Percentiles rank a stretch among this genome's conserved stretches.
phyloP scores from a whole-genome alignment of 2,113 vertebrate species.

The Argyrosomus japonicus region DNA sequence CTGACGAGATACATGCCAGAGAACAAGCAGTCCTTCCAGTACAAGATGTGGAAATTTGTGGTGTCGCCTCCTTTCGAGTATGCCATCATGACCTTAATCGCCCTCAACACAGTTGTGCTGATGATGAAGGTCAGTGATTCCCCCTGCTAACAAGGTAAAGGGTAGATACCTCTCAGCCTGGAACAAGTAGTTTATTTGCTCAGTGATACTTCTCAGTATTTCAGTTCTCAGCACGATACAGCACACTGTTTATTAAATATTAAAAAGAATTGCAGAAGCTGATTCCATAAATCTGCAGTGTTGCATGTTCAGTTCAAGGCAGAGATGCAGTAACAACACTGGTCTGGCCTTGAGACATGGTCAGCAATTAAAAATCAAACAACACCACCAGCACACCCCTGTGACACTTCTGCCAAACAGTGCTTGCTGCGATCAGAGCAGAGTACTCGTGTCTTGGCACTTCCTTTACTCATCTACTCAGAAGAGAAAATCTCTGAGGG shows the following conservation, averaged over 20 bases:
- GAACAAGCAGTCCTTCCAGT: constrained; percentile 96
- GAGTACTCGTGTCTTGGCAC: constrained; percentile 14
- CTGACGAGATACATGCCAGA: constrained; percentile 98
- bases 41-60: constrained; percentile 98
- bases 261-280: constrained; percentile 12
- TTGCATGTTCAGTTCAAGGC: constrained; percentile 25
- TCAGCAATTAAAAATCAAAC: constrained; percentile 18
- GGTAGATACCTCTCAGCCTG: neutral
- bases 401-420: neutral
- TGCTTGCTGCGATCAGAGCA: neutral
- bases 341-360: constrained; percentile 20
- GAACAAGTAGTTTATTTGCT: constrained; percentile 1
- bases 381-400: neutral
- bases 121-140: constrained; percentile 96
- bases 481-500: constrained; percentile 15
- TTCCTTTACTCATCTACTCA: neutral
- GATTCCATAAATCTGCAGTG: constrained; percentile 16
- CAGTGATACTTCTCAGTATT: neutral
- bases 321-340: neutral
- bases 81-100: constrained; percentile 98
- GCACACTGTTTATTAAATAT: constrained; percentile 5
- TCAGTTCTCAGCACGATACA: neutral
- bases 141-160: constrained; percentile 30
- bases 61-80: constrained; percentile 98
- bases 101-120: constrained; percentile 96